phyloP scores from a whole-genome alignment of 2,113 vertebrate genomes.

The Entomyzon cyanotis region DNA sequence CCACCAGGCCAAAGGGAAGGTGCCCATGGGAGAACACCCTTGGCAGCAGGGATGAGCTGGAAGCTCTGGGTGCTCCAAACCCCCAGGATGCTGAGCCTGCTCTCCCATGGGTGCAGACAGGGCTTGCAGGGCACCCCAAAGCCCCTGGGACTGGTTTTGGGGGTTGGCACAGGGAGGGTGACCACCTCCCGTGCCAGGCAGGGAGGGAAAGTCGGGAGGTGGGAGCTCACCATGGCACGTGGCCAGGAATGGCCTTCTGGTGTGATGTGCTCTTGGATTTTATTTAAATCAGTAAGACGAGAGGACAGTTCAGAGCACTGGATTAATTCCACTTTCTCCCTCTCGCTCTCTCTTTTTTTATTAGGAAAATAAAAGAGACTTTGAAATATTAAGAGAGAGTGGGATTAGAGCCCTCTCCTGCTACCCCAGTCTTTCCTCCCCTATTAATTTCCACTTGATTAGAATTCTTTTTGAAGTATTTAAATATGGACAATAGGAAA shows the following conservation, averaged over 20 bases:
- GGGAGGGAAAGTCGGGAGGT: slow-evolving; percentile 67
- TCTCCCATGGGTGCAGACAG: not conserved
- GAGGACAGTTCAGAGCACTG: slow-evolving; percentile 95
- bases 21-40: not conserved
- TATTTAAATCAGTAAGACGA: slow-evolving; percentile 94
- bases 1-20: fast-evolving
- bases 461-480: slow-evolving; percentile 99
- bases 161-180: fast-evolving
- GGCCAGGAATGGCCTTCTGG: slow-evolving; percentile 83
- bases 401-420: slow-evolving; percentile 98
- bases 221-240: slow-evolving; percentile 80
- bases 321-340: slow-evolving; percentile 94
- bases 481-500: slow-evolving; percentile 97
- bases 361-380: slow-evolving; percentile 99
- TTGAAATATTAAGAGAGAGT: slow-evolving; percentile 99
- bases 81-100: not conserved
- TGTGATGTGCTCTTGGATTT: slow-evolving; percentile 89
- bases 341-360: slow-evolving; percentile 81
- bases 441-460: slow-evolving; percentile 99
- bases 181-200: not conserved
- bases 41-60: fast-evolving
- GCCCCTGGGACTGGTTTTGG: not conserved
- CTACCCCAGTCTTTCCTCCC: slow-evolving; percentile 91
- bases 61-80: too few species aligned
- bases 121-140: not conserved